Base-by-base conservation (phyloP, 2,797 vertebrate species). In the Psittacula derbiana region DNA sequence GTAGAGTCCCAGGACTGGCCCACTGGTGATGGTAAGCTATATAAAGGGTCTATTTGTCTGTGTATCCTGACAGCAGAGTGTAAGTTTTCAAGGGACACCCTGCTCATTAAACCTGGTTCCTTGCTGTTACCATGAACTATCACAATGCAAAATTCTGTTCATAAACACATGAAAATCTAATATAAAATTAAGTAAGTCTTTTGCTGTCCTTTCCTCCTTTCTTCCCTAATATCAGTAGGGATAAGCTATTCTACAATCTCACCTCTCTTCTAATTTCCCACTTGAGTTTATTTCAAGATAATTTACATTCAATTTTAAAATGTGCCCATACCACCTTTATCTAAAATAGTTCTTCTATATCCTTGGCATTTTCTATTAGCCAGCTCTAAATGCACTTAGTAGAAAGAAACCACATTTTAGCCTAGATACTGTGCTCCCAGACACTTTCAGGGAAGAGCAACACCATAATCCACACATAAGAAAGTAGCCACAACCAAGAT, bases 281-380 rank as follows among this genome's bases (percentile, higher is more conserved):
- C 25, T 84, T 57, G 46, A 86, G 49, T 86, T 92, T 95, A 81
- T 81, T 90, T 92, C 62, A 78, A 57, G 47, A 50, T 57, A 93
- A 71, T 67, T 83, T 92, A 28, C 28, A 61, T 57, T 5, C 8
- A 57, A 53, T 86, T 90, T 92, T 58, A 88, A 80, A 83, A 83
- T 64, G 11, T 25, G 33, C 4, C 44, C 65, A 53, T 66, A 74
- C n/a, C 7, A 81, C 5, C 5, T 86, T 79, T 61, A 75, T 52
- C 8, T 24, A 81, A 88, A 88, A 75, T 40, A 1, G 0, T 72
- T 90, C 71, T 80, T 71, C 11, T 74, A 23, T 65, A 13, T 75
- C 18, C 16, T 18, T 53, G 28, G 27, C 6, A 57, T 81, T 75
- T 75, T 81, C 18, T 81, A 15, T 75, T 86, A 58, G 30, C 18